Evolutionary conservation across 2,113 vertebrate genomes (phyloP), one percentile per base, ranked within the genome.

Genomic region (Chionomys nivalis): DNA sequence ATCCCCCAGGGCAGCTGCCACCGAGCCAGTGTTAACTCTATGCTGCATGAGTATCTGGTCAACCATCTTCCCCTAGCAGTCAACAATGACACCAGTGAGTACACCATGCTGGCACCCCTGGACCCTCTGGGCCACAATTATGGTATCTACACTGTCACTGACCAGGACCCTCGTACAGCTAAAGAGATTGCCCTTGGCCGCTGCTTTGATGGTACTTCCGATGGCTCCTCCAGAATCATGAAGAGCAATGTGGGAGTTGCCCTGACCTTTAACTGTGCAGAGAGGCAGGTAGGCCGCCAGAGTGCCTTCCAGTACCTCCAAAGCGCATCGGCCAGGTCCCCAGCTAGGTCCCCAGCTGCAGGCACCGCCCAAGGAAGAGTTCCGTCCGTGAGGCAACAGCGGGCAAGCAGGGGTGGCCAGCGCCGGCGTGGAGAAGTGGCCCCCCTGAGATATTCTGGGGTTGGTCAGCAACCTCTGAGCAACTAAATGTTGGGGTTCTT

Each of bases 41-140:
- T 99, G 98, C 98, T 99, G 49, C 99, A 99, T 0, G 99, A 99
- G 87, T 99, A 99, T 96, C 98, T 99, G 93, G 99, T 99, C 87
- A 99, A 99, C 97, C 99, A 99, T 85, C 98, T 99, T 58, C 99
- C 99, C 3, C 98, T 99, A 85, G 99, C 99, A 0, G 99, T 99
- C 55, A 99, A 99, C 98, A 99, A 99, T 0, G 99, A 99, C 98
- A 99, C 99, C 96, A 99, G 99, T 0, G 99, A 99, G 97, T 99
- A 99, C 95, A 99, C 99, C 1, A 99, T 99, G 99, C 98, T 99
- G 78, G 99, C 99, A 0, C 99, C 99, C 39, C 98, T 99, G 0
- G 99, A 99, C 78, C 99, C 99, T 0, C 98, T 99, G 61, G 99
- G 99, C 36, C 99, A 99, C 95, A 99, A 99, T 98, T 99, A 99